Base-by-base conservation (phyloP, 2,113 vertebrate species). In the Emberiza fucata region DNA sequence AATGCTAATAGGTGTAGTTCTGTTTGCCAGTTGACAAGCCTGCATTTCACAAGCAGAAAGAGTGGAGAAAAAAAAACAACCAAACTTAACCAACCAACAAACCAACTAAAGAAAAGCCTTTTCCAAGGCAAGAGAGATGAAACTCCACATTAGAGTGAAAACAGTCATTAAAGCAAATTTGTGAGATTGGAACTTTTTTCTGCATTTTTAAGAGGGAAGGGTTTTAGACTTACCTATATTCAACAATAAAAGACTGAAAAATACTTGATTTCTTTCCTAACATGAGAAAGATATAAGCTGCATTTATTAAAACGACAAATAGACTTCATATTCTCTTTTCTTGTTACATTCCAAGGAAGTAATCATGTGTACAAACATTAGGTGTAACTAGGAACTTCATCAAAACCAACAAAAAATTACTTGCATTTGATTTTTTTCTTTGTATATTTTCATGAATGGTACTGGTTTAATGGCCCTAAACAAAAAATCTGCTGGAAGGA, bases 31-130 rank as follows among this genome's bases (percentile, higher is more conserved):
- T 9, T 37, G 37, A 16, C 5, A 8, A 9, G 3, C 9, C 61
- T 89, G 24, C 6, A 51, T 37, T 37, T 71, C 35, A 45, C 8
- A 65, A 76, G 7, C 3, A 45, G 40, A 57, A 82, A 65, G 3
- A n/a, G 23, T 27, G 31, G 7, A 11, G 22, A 63, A 25, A 59
- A 60, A n/a, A 65, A 64, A 47, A 17, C 22, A 5, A 9, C 24
- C 27, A 39, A 5, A 2, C 5, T 37, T 9, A 5, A 7, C 5
- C 0, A 13, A 13, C 15, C 14, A 39, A 5, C 2, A 4, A 57
- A 19, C 29, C 11, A 40, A 9, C 8, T 13, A 51, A 66, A 44
- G 53, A 59, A 68, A 24, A 61, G n/a, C 5, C 4, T 77, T 16
- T 75, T 24, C 25, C 31, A 65, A 39, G 7, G 63, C 5, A 64